Evolutionary conservation across 2,113 vertebrate genomes (phyloP), one percentile per base, ranked within the genome.

Genomic region (Thomomys bottae): DNA sequence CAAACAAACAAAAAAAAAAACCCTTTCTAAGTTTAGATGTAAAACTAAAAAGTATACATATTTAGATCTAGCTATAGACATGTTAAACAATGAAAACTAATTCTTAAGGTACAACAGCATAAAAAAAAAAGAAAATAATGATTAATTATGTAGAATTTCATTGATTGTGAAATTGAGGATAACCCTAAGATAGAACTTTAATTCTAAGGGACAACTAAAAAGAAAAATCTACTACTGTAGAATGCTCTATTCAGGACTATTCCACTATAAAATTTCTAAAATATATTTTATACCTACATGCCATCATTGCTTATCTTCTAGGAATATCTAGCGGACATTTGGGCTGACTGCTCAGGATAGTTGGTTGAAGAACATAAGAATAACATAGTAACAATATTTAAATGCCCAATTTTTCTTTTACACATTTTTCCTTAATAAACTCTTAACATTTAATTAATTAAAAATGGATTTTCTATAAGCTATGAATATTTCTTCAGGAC

Each of bases 1-100:
- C n/a, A n/a, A n/a, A n/a, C n/a, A n/a, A n/a, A n/a, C n/a, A n/a
- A n/a, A n/a, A n/a, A n/a, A n/a, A n/a, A n/a, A n/a, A n/a, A n/a
- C n/a, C n/a, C n/a, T n/a, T 45, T 75, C 38, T 89, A 95, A 42
- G 21, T 76, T 92, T 94, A 96, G 88, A 77, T 87, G 45, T 71
- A 68, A 92, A 90, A 77, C 90, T 80, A 28, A 28, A 88, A 90
- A 42, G 66, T 3, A 95, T 72, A 68, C 8, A 79, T 59, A 84
- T 72, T 86, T 88, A 86, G 6, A 71, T 87, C 34, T 90, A 84
- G 6, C 34, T 90, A 84, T 8, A 84, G 12, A 79, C 20, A 68
- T 23, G 3, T 88, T 79, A 88, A 93, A 89, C 36, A 57, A 91
- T 54, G 12, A 93, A 94, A 87, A 70, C 5, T 88, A 72, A 70